phyloP scores from a whole-genome alignment of 2,113 vertebrate species.

The Prietella phreatophila region DNA sequence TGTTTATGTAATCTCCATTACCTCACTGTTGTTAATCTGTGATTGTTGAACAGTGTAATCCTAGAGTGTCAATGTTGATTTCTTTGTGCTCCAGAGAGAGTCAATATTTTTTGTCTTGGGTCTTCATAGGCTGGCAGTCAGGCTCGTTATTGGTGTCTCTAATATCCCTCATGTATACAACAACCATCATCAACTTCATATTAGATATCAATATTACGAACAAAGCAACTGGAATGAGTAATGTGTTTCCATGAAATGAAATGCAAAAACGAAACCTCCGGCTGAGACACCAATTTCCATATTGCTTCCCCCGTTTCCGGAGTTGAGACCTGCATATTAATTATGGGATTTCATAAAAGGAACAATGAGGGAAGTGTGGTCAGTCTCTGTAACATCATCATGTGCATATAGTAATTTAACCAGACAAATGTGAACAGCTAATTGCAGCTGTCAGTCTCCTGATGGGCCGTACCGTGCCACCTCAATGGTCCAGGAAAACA shows the following conservation, averaged over 20 bases:
- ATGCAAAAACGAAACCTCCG: constrained; percentile 5
- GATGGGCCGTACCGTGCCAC: constrained; percentile 42
- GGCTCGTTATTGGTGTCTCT: constrained; percentile 33
- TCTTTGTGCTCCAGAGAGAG: constrained; percentile 27
- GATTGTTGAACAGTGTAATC: constrained; percentile 55
- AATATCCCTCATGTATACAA: constrained; percentile 21
- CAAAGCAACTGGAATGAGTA: constrained; percentile 17
- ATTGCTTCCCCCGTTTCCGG: constrained; percentile 23
- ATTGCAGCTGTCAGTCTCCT: constrained; percentile 56
- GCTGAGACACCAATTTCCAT: constrained; percentile 14
- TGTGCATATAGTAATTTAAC: constrained; percentile 51
- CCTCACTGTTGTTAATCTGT: constrained; percentile 55
- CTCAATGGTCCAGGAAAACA: constrained; percentile 31
- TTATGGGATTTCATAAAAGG: constrained; percentile 46
- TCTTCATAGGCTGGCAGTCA: constrained; percentile 30
- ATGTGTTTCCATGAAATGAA: constrained; percentile 9
- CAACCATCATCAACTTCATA: constrained; percentile 33
- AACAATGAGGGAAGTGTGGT: constrained; percentile 41
- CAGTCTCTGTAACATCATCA: constrained; percentile 53
- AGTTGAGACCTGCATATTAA: constrained; percentile 35
- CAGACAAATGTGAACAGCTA: constrained; percentile 45
- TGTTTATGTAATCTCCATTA: constrained; percentile 25
- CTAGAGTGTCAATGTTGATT: constrained; percentile 54
- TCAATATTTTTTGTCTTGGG: constrained; percentile 21
- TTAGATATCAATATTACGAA: constrained; percentile 12